Percentiles rank a stretch among this genome's conserved stretches.
Evolutionary conservation across 2,797 vertebrate genomes (phyloP).

Genomic region (Enteromius argenteus): DNA sequence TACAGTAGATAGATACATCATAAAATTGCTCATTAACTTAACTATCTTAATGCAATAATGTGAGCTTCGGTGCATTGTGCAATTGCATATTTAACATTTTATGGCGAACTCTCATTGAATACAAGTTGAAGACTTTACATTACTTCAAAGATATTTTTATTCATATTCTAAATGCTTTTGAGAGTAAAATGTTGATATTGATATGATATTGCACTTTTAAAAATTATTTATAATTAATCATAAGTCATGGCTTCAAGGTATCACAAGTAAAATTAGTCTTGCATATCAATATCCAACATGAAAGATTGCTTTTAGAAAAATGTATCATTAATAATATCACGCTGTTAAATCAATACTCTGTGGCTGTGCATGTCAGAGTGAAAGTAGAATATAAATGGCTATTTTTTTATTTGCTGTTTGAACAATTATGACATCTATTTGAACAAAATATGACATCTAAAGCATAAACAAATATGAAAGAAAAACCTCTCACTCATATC

Average conservation of each 20-base stretch:
- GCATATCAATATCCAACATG: slow-evolving; percentile 32
- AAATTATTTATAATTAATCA: slow-evolving; percentile 25
- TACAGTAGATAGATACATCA: neutral
- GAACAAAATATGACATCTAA: neutral
- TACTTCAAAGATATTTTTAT: neutral
- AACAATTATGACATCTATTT: slow-evolving; percentile 11
- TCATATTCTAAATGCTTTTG: neutral
- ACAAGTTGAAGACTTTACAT: neutral
- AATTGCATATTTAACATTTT: neutral
- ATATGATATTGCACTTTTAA: slow-evolving; percentile 9
- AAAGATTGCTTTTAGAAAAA: neutral
- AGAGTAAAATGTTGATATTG: neutral
- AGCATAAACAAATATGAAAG: slow-evolving; percentile 21
- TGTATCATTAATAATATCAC: slow-evolving; percentile 37
- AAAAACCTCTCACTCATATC: neutral
- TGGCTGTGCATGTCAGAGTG: neutral
- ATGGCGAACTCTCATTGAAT: neutral
- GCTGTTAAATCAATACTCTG: slow-evolving; percentile 42
- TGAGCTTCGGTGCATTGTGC: neutral
- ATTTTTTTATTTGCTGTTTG: slow-evolving; percentile 19
- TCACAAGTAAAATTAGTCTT: slow-evolving; percentile 5
- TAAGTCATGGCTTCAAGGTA: slow-evolving; percentile 38
- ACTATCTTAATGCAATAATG: neutral
- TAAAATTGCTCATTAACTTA: neutral
- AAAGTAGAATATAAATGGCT: slow-evolving; percentile 33